Conservation (phyloP, 2,888 invertebrate genomes). For the Lasius fuliginosus region DNA sequence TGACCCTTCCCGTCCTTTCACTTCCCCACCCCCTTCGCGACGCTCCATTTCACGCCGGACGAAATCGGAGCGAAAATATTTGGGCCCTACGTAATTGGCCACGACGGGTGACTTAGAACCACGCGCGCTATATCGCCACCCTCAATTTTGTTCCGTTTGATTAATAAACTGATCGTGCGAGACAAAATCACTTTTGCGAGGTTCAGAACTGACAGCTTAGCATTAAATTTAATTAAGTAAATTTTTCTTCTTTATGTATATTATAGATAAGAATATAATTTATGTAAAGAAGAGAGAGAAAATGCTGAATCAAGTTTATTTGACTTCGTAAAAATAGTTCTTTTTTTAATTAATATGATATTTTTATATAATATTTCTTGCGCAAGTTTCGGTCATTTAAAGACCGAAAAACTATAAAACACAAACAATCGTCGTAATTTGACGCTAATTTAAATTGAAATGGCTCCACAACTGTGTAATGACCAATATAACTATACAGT, state of each 20-base stretch:
- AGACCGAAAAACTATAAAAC: background rate
- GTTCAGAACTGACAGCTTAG: background rate
- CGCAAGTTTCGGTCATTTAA: background rate
- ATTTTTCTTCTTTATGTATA: background rate
- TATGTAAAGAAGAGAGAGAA: background rate
- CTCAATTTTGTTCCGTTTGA: background rate
- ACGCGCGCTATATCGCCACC: conserved; percentile 22
- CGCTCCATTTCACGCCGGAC: conserved; percentile 78
- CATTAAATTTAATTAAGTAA: background rate
- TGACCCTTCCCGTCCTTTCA: conserved; percentile 66
- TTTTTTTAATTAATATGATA: background rate
- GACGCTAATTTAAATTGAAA: background rate
- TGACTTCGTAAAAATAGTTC: background rate
- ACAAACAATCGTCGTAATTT: background rate
- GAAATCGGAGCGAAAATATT: conserved; percentile 80
- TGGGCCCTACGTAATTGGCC: conserved; percentile 76
- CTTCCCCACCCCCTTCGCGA: conserved; percentile 51
- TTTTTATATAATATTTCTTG: background rate
- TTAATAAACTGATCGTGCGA: background rate
- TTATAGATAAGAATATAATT: background rate
- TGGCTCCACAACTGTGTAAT: background rate
- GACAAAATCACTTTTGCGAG: background rate
- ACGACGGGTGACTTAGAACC: conserved; percentile 52
- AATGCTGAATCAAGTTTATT: background rate
- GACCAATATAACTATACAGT: background rate